Evolutionary conservation across 2,888 invertebrate species (phyloP).

Genomic region (Toxonevra muliebris): DNA sequence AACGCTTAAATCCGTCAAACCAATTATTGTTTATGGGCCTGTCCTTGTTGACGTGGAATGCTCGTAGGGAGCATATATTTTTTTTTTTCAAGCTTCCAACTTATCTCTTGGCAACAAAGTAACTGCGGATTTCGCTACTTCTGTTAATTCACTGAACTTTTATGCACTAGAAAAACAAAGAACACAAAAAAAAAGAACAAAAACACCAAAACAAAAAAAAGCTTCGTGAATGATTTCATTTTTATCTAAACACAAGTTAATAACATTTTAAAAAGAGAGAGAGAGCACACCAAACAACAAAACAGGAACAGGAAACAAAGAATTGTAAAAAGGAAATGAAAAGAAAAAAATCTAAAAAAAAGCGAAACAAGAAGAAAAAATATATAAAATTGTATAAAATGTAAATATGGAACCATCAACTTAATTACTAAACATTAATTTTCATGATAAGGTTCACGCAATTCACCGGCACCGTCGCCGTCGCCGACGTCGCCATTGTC

Average conservation of each 20-base stretch:
- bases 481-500: too few relatives aligned
- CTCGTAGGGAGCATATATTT: too few relatives aligned
- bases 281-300: slow-evolving; percentile 7
- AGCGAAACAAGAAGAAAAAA: slow-evolving; percentile 11
- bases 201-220: slow-evolving; percentile 41
- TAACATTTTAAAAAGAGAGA: slow-evolving; percentile 20
- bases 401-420: slow-evolving; percentile 32
- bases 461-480: background rate
- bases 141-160: background rate
- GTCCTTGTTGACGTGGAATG: too few relatives aligned
- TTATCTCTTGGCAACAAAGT: too few relatives aligned
- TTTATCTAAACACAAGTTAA: slow-evolving; percentile 43
- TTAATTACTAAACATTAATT: slow-evolving; percentile 34
- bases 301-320: slow-evolving; percentile 16
- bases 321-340: slow-evolving; percentile 43
- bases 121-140: background rate
- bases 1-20: too few relatives aligned
- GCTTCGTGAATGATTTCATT: slow-evolving; percentile 51
- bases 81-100: too few relatives aligned
- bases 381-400: slow-evolving; percentile 9
- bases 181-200: background rate
- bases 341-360: slow-evolving; percentile 31
- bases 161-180: background rate
- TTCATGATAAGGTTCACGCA: slow-evolving; percentile 25
- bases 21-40: too few relatives aligned